Conservation (phyloP, 2,113 vertebrate genomes). For the Dipodomys ordii region DNA sequence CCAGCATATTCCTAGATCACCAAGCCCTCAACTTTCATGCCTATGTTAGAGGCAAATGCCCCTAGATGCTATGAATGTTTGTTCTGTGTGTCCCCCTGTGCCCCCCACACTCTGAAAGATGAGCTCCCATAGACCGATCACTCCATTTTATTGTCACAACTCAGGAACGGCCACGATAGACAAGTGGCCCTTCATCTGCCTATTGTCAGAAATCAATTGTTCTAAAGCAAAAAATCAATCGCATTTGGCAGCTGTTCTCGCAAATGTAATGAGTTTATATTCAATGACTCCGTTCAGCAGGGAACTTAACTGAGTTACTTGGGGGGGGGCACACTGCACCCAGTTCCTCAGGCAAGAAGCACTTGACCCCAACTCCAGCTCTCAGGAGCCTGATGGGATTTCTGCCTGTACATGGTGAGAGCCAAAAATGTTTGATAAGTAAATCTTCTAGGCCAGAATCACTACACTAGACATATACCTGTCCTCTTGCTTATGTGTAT, state of each 20-base stretch:
- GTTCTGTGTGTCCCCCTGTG: background rate
- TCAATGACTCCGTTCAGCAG: slow-evolving; percentile 52
- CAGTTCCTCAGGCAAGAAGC: background rate
- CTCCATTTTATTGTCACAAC: slow-evolving; percentile 40
- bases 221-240: slow-evolving; percentile 80
- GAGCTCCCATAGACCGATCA: background rate
- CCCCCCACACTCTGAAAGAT: background rate
- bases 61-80: background rate
- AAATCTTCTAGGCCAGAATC: background rate
- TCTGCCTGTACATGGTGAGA: fast-evolving
- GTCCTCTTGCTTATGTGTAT: background rate
- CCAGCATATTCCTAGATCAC: background rate
- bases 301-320: slow-evolving; percentile 57
- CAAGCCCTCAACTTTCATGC: background rate
- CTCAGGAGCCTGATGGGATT: background rate
- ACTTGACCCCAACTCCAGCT: background rate
- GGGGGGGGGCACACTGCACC: background rate
- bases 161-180: background rate
- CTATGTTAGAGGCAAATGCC: background rate
- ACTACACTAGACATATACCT: background rate
- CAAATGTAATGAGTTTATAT: slow-evolving; percentile 70
- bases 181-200: slow-evolving; percentile 66
- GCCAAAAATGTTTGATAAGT: background rate
- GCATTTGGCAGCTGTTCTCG: slow-evolving; percentile 70
- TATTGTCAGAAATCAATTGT: slow-evolving; percentile 78